Conservation (phyloP, 1,140 invertebrate genomes). For the Saccostrea glomerata region DNA sequence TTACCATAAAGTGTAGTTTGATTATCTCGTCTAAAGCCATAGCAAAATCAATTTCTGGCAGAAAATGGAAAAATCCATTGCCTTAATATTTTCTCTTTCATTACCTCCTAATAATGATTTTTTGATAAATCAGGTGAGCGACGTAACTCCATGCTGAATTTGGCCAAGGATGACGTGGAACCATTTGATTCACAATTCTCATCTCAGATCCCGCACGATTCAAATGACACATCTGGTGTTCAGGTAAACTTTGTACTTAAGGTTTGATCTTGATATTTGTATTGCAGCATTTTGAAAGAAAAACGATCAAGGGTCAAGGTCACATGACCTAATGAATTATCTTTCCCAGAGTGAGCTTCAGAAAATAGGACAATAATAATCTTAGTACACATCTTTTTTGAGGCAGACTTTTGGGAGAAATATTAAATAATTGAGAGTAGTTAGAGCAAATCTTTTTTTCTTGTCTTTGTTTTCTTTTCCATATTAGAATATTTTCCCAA, state of each 20-base stretch:
- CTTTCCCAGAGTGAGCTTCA: too few relatives aligned
- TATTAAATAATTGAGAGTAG: too few relatives aligned
- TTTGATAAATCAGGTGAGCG: conserved; percentile 39
- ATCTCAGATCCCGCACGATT: conserved; percentile 39
- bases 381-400: too few relatives aligned
- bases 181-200: conserved; percentile 42
- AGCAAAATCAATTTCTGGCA: not conserved
- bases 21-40: not conserved
- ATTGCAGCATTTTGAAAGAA: too few relatives aligned
- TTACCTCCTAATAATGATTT: not conserved
- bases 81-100: not conserved
- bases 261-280: not conserved
- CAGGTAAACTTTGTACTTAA: not conserved
- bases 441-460: too few relatives aligned
- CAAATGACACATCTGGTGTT: not conserved
- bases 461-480: too few relatives aligned
- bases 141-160: conserved; percentile 73
- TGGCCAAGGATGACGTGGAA: conserved; percentile 62
- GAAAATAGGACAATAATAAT: too few relatives aligned
- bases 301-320: too few relatives aligned
- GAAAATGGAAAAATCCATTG: not conserved
- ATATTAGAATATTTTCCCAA: too few relatives aligned
- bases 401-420: too few relatives aligned
- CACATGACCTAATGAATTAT: too few relatives aligned
- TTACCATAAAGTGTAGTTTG: not conserved